phyloP scores from a whole-genome alignment of 2,888 invertebrate species.

The Acholoe squamosa region DNA sequence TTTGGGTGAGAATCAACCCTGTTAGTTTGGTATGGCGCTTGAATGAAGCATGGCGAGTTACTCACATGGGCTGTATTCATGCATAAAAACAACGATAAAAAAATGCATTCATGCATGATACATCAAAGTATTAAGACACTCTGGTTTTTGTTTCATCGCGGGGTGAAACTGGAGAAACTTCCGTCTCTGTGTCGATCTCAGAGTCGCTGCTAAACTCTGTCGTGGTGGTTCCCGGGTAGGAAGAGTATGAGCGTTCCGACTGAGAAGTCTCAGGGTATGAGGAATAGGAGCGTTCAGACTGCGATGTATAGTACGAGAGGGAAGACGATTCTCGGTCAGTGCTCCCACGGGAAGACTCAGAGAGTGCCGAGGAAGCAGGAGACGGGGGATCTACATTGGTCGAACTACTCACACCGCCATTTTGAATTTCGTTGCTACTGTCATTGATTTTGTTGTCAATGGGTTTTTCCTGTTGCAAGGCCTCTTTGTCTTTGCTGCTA shows the following conservation, averaged over 20 bases:
- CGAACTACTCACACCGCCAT: slow-evolving; percentile 27
- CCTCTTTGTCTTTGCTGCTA: neutral
- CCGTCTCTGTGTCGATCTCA: slow-evolving; percentile 4
- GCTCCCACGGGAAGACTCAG: neutral
- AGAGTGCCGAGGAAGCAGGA: neutral
- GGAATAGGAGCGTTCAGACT: neutral
- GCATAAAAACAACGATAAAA: too few species aligned
- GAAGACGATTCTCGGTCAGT: neutral
- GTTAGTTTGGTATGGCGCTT: too few species aligned
- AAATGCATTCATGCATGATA: too few species aligned
- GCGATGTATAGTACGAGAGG: slow-evolving; percentile 6
- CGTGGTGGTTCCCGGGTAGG: neutral
- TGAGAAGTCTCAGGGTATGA: neutral
- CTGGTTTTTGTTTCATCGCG: neutral
- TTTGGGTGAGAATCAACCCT: too few species aligned
- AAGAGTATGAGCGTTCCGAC: neutral
- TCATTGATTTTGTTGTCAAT: neutral
- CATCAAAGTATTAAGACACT: slow-evolving; percentile 40
- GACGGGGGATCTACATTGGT: neutral
- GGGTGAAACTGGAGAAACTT: neutral
- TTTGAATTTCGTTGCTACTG: neutral
- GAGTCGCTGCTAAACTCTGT: slow-evolving; percentile 48
- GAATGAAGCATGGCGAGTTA: too few species aligned
- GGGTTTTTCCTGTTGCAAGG: neutral
- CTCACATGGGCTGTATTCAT: too few species aligned